phyloP scores from a whole-genome alignment of 2,888 invertebrate genomes.

The Nephrotoma flavescens region DNA sequence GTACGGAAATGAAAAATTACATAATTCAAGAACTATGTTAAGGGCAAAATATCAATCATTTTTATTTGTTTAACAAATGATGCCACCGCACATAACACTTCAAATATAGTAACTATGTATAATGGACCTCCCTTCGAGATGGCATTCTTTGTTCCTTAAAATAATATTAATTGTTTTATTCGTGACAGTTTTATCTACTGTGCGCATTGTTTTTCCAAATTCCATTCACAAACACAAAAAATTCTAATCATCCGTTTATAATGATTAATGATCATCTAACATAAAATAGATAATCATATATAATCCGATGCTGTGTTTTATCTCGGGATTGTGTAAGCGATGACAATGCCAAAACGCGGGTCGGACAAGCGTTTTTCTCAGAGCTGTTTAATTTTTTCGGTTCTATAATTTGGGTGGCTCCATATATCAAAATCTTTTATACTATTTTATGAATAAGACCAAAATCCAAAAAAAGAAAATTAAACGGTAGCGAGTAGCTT shows the following conservation, averaged over 20 bases:
- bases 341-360: not conserved
- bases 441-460: not conserved
- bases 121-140: not conserved
- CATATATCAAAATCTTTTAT: not conserved
- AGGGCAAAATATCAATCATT: not conserved
- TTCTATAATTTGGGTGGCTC: not conserved
- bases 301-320: not conserved
- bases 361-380: not conserved
- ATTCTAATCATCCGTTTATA: not conserved
- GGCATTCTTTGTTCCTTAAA: not conserved
- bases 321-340: not conserved
- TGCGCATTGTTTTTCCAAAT: not conserved
- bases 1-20: not conserved
- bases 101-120: not conserved
- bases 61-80: not conserved
- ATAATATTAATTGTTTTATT: not conserved
- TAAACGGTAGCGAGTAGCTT: not conserved
- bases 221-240: not conserved
- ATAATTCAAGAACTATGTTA: not conserved
- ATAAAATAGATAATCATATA: not conserved
- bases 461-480: not conserved
- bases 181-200: not conserved
- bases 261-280: not conserved
- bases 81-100: not conserved
- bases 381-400: not conserved